Evolutionary conservation across 2,888 invertebrate genomes (phyloP).

Genomic region (Busseola fusca): DNA sequence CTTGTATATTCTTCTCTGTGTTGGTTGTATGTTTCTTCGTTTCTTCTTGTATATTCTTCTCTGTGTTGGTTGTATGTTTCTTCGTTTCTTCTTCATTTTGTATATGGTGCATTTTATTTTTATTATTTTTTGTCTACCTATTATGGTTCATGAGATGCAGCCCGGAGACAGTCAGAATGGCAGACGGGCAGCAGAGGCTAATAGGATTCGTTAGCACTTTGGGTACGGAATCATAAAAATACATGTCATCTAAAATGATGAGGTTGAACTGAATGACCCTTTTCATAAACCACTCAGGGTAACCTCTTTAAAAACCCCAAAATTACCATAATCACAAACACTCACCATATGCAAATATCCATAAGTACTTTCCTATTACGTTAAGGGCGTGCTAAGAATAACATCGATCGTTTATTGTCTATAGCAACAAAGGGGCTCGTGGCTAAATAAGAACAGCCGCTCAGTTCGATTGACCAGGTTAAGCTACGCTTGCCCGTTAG

Average conservation of each 20-base stretch:
- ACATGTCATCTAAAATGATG: not conserved
- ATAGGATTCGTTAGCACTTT: not conserved
- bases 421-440: too few relatives aligned
- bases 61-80: too few relatives aligned
- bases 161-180: not conserved
- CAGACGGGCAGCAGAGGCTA: not conserved
- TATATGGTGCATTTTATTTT: not conserved
- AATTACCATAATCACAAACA: slow-evolving; percentile 30
- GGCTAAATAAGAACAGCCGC: too few relatives aligned
- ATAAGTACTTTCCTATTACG: slow-evolving; percentile 6
- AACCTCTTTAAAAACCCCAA: not conserved
- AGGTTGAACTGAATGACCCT: slow-evolving; percentile 7
- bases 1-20: too few relatives aligned
- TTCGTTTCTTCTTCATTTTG: too few relatives aligned
- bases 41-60: too few relatives aligned
- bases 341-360: slow-evolving; percentile 14
- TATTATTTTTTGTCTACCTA: too few relatives aligned
- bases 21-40: too few relatives aligned
- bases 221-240: not conserved
- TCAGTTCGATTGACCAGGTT: too few relatives aligned
- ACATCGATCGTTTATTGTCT: not conserved
- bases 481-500: too few relatives aligned
- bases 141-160: not conserved
- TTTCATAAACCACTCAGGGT: slow-evolving; percentile 19
- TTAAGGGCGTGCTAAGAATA: not conserved